Evolutionary conservation across 2,797 vertebrate species (phyloP), one percentile per base, ranked within the genome.

Genomic region (Tamandua tetradactyla): DNA sequence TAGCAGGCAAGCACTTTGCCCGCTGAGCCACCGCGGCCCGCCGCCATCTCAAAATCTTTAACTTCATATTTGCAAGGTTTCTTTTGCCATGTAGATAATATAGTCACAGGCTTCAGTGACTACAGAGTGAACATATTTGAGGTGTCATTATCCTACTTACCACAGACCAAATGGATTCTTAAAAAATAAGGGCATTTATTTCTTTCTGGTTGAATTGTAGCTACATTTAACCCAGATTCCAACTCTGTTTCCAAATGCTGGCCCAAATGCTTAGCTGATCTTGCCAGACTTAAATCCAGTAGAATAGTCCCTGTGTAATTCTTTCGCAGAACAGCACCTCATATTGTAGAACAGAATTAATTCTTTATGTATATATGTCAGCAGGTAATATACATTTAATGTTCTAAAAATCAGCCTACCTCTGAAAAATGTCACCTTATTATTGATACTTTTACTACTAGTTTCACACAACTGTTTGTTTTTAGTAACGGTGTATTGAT

Each of bases 351-450:
- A 10, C 17, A 88, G 62, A 88, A 64, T 35, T 30, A 74, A 64
- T 75, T 78, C 12, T 79, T 35, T 66, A 18, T 78, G 44, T 72
- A 4, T 62, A 2, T 22, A 85, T 84, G 9, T 69, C 7, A 9
- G 7, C 30, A 86, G 30, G 37, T 27, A 82, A 59, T 75, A 66
- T 3, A 52, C 15, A 78, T 87, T 71, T 92, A 78, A 47, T 71
- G 47, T 79, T 44, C 68, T 93, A 61, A 49, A 91, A 68, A 66
- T 83, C 5, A 91, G 42, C 12, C n/a, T 57, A 44, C 47, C 15
- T 82, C 55, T 91, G 9, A 47, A 90, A 93, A 93, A 57, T 80
- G 27, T 66, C 52, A 62, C 59, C 20, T 84, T 91, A 35, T 71
- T 68, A 92, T 68, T 87, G 68, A 0, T 2, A 76, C 0, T 44